These are phyloP conservation scores for Antigone vipio DNA, from an alignment of 2,113 vertebrate species.

Conservation along the genomic window DNA sequence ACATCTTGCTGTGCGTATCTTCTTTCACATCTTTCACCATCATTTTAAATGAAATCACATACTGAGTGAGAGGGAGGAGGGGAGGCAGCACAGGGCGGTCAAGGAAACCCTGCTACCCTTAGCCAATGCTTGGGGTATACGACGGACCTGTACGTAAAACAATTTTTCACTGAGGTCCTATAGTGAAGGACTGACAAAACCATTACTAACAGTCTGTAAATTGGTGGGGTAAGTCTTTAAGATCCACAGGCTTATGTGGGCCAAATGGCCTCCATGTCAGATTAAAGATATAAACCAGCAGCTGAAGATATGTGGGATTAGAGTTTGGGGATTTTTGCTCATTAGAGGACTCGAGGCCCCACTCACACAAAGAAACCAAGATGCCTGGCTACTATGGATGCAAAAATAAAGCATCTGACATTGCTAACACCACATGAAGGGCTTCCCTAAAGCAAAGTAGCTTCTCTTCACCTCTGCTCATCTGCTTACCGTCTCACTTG, in stretches of 20 bases:
- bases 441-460: neutral
- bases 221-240: neutral
- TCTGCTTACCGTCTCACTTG: neutral
- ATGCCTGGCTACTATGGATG: neutral
- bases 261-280: neutral
- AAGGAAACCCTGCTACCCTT: neutral
- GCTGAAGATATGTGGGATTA: neutral
- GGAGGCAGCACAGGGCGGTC: neutral
- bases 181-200: neutral
- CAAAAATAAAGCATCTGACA: neutral
- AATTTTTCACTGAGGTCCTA: neutral
- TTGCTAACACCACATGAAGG: neutral
- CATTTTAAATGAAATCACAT: neutral
- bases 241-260: neutral
- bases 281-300: neutral
- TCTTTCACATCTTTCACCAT: constrained; percentile 49
- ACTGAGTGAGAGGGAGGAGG: neutral
- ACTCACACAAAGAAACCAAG: neutral
- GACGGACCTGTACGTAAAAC: neutral
- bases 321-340: neutral
- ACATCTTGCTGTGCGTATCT: neutral
- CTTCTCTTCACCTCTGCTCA: neutral
- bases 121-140: accelerated
- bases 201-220: neutral
- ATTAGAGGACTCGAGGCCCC: neutral